Evolutionary conservation across 2,797 vertebrate genomes (phyloP).

Genomic region (Tapera naevia): DNA sequence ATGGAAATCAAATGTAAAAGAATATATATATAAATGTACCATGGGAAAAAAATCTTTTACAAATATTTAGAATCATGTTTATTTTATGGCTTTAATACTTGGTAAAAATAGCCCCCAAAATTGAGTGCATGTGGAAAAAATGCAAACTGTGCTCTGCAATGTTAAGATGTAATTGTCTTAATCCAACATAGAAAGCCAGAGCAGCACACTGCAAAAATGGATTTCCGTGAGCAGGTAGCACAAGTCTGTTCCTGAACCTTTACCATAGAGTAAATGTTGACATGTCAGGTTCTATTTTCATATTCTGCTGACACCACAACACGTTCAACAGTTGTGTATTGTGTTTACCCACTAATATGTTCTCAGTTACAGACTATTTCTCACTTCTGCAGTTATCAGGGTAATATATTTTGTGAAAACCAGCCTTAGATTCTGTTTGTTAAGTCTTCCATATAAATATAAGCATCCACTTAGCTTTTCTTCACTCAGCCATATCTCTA

Average conservation of each 20-base stretch:
- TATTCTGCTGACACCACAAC: neutral
- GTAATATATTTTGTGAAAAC: neutral
- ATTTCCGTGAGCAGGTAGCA: neutral
- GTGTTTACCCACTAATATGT: neutral
- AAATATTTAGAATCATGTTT: constrained; percentile 47
- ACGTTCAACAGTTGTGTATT: neutral
- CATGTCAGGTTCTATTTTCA: neutral
- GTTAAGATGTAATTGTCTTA: constrained; percentile 11
- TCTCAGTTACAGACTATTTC: neutral
- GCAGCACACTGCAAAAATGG: neutral
- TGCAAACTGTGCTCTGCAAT: neutral
- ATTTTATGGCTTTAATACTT: constrained; percentile 30
- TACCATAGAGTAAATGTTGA: neutral
- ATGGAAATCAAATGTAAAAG: constrained; percentile 11
- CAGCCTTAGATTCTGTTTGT: neutral
- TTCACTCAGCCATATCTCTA: neutral
- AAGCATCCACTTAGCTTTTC: neutral
- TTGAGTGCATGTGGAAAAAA: constrained; percentile 43
- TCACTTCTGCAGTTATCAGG: neutral
- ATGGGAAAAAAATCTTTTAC: neutral
- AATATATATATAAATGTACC: neutral
- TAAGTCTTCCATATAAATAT: neutral
- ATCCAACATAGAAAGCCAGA: neutral
- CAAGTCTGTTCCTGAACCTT: neutral
- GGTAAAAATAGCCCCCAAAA: constrained; percentile 49